Base-by-base conservation (phyloP, 2,888 invertebrate species). In the Drosophila paranaensis region DNA sequence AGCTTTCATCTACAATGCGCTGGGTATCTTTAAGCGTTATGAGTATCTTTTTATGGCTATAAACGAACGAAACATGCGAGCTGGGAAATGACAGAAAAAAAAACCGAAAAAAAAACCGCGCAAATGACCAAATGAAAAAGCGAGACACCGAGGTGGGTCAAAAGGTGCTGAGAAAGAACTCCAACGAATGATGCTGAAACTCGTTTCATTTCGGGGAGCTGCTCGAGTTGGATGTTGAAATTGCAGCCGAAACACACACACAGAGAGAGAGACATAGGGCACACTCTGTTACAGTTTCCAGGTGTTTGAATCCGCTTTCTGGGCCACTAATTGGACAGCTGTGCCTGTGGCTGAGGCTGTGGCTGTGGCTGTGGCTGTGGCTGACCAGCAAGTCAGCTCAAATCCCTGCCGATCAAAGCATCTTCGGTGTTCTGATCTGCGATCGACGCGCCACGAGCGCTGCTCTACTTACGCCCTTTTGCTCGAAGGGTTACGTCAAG, bases 91-190 rank as follows among this genome's bases (percentile, higher is more conserved):
- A 80, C 55, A 78, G n/a, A 46, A 25, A n/a, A n/a, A n/a, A n/a
- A n/a, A n/a, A n/a, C n/a, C n/a, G 11, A 27, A 13, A 25, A 35
- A 16, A 25, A 57, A 80, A 77, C 14, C 46, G 50, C 50, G 50
- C 50, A 33, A 65, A 57, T 45, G 43, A 57, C 57, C 10, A 43
- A 60, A 45, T 14, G 37, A 11, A 30, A 58, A 77, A 74, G 37
- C 43, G 60, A 74, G 76, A 77, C 77, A 63, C 55, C 60, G 50
- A 60, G 42, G 25, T 40, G 75, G 85, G 85, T 85, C 85, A 89
- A 89, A 89, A 85, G 85, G 85, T 85, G 85, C 89, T 85, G 85
- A 85, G 85, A 85, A 85, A 85, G 90, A 73, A 82, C 86, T 50
- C 63, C 45, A 71, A 6, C 57, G 50, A 64, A 77, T 76, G 77